Conservation (phyloP, 1,140 invertebrate genomes). For the Achatina immaculata region DNA sequence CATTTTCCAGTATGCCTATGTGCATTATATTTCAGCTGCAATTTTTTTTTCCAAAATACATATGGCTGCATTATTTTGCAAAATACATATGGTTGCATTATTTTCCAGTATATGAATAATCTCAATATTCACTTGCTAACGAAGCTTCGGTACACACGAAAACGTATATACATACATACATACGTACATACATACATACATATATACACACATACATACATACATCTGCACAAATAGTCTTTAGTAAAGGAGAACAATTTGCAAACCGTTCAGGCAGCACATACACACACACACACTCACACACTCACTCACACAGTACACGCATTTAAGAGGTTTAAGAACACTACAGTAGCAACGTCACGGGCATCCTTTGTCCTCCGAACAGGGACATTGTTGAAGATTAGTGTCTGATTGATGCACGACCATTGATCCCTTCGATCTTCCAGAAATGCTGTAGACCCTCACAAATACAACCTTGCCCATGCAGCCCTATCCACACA, state of each 20-base stretch:
- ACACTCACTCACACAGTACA: constrained; percentile 19
- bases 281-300: constrained; percentile 21
- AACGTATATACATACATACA: constrained; percentile 1
- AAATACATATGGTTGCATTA: too few species aligned
- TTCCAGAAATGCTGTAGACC: constrained; percentile 1
- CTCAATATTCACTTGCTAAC: too few species aligned
- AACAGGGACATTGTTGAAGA: not conserved
- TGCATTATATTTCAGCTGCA: too few species aligned
- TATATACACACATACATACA: constrained; percentile 26
- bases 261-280: too few species aligned
- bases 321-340: constrained; percentile 10
- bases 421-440: constrained; percentile 19
- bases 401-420: constrained; percentile 26
- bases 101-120: too few species aligned
- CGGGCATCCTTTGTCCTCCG: not conserved
- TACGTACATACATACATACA: constrained; percentile 12
- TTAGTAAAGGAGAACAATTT: too few species aligned
- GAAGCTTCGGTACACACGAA: too few species aligned
- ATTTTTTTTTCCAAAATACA: too few species aligned
- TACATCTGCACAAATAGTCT: constrained; percentile 1
- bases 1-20: too few species aligned
- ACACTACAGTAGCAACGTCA: not conserved
- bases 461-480: constrained; percentile 8
- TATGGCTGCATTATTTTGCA: too few species aligned
- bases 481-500: too few species aligned